Conservation (phyloP, 2,113 vertebrate species). For the Platichthys stellatus region DNA sequence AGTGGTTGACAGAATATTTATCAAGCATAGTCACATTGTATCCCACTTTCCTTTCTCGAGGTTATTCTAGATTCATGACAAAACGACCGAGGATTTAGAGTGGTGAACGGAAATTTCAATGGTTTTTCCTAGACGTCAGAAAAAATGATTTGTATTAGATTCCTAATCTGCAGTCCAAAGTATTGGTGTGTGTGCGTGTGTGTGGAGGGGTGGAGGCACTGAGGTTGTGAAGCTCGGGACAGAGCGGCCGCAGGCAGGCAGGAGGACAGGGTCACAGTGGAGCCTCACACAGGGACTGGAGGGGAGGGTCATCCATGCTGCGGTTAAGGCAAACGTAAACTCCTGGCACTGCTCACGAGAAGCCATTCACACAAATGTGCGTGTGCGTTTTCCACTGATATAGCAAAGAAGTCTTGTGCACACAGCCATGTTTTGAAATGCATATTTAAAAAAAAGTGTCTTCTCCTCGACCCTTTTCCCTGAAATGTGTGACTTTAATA, state of each 20-base stretch:
- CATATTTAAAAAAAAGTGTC: conserved; percentile 55
- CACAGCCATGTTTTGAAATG: conserved; percentile 66
- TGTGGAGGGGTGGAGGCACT: conserved; percentile 55
- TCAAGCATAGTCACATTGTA: conserved; percentile 11
- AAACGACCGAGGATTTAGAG: conserved; percentile 1
- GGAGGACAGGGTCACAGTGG: conserved; percentile 50
- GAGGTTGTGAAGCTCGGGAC: conserved; percentile 57
- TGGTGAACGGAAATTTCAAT: conserved; percentile 9
- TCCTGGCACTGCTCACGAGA: conserved; percentile 49
- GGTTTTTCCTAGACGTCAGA: not conserved
- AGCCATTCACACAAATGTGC: conserved; percentile 36
- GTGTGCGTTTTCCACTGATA: conserved; percentile 47
- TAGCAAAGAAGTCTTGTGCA: conserved; percentile 56
- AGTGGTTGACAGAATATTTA: conserved; percentile 13
- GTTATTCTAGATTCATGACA: conserved; percentile 9
- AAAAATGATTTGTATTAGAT: conserved; percentile 12
- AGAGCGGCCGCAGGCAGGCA: conserved; percentile 17
- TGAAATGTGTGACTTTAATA: conserved; percentile 80
- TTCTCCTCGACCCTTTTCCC: conserved; percentile 67
- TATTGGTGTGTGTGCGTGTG: conserved; percentile 14
- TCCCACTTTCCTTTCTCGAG: conserved; percentile 7
- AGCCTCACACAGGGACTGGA: conserved; percentile 43
- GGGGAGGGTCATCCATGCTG: conserved; percentile 57
- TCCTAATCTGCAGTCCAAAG: not conserved
- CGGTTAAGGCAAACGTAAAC: conserved; percentile 73